Percentiles rank a stretch among this genome's conserved stretches.
phyloP scores from a whole-genome alignment of 2,113 vertebrate genomes.

The Riparia riparia region DNA sequence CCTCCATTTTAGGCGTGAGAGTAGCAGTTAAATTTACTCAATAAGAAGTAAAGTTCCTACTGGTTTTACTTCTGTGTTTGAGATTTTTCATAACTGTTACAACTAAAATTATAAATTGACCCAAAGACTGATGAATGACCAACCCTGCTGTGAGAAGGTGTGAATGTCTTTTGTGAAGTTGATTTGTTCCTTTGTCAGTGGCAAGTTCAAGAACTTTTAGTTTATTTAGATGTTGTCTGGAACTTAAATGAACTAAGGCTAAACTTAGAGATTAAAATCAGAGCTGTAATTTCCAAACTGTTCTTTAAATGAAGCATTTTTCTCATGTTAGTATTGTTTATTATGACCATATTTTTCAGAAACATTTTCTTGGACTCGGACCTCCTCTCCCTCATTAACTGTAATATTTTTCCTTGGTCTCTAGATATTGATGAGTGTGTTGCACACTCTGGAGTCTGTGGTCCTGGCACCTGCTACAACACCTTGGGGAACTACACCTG shows the following conservation, averaged over 20 bases:
- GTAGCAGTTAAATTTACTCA: not conserved
- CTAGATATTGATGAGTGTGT: conserved; percentile 86
- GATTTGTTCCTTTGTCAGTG: not conserved
- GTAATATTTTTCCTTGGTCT: not conserved
- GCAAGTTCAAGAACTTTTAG: not conserved
- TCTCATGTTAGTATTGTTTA: not conserved
- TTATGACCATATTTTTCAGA: not conserved
- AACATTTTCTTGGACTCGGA: not conserved
- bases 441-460: conserved; percentile 80
- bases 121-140: not conserved
- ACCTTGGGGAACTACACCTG: conserved; percentile 88
- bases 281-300: not conserved
- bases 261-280: not conserved
- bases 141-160: not conserved
- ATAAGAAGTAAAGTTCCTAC: not conserved
- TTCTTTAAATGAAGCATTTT: not conserved
- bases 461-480: conserved; percentile 88
- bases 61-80: not conserved
- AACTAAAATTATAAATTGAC: not conserved
- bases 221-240: not conserved
- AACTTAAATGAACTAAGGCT: not conserved
- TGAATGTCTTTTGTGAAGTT: not conserved
- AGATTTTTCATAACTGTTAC: not conserved
- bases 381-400: not conserved
- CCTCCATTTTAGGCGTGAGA: not conserved